Evolutionary conservation across 2,113 vertebrate species (phyloP), one percentile per base, ranked within the genome.

Genomic region (Chloropsis cyanopogon): DNA sequence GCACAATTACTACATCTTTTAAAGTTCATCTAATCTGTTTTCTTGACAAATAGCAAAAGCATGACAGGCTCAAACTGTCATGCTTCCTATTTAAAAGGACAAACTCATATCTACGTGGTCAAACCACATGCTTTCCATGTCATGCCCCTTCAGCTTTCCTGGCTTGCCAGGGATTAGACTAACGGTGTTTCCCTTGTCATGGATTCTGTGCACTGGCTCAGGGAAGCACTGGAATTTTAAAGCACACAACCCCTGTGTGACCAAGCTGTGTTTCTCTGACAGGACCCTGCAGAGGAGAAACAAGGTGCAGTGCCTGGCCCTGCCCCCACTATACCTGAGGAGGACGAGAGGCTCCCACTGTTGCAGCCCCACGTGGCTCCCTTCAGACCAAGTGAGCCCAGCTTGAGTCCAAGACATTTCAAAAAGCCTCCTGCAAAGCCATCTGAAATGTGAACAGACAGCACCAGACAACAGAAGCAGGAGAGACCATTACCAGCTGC

Each of bases 321-420:
- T 2, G 61, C 94, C 65, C 97, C 76, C 92, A 98, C 99, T 77
- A 88, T 98, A 64, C 98, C 98, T 0, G 68, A 95, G 0, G 95
- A 93, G 16, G 96, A 95, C 1, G 96, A 88, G 63, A 37, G 37
- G 2, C 98, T 99, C 39, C 98, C 98, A 5, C n/a, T 99, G 75
- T 98, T 98, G 4, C 98, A 93, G 92, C 98, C 99, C 2, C 99
- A 98, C 1, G 97, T 96, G 87, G 96, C 98, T 92, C 99, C 99
- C 10, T 98, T 99, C 96, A 99, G 98, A 60, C 98, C 98, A 20
- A 95, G 84, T 4, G 97, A 98, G 50, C 97, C 97, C 4, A 97
- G 98, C 17, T 94, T 97, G 47, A 98, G 97, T 56, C 98, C 97
- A 73, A 98, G 98, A 71, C 98, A 99, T 82, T 97, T 98, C 83